phyloP scores from a whole-genome alignment of 2,797 vertebrate genomes.

The Myripristis jacobus region DNA sequence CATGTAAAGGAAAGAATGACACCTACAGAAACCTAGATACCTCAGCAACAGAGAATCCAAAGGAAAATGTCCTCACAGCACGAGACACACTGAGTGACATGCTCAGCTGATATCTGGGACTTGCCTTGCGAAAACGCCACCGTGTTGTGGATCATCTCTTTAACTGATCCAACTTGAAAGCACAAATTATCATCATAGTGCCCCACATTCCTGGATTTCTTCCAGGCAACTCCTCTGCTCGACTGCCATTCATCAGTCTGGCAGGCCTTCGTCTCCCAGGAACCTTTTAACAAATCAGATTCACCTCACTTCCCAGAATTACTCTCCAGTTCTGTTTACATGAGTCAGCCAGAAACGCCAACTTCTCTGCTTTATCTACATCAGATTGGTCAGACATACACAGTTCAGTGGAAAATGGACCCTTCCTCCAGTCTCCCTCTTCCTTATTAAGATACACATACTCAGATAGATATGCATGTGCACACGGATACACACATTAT shows the following conservation, averaged over 20 bases:
- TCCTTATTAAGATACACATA: background rate
- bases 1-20: too few relatives aligned
- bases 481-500: background rate
- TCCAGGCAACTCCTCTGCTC: conserved; percentile 1
- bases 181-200: background rate
- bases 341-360: conserved; percentile 11
- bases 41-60: too few relatives aligned
- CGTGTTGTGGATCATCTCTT: too few relatives aligned
- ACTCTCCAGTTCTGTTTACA: conserved; percentile 36
- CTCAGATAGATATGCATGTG: background rate
- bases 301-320: conserved; percentile 39
- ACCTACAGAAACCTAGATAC: too few relatives aligned
- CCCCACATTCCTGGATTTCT: background rate
- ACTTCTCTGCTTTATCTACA: conserved; percentile 23
- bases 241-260: conserved; percentile 33
- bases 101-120: too few relatives aligned
- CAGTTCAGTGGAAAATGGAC: conserved; percentile 16
- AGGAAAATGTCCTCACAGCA: too few relatives aligned
- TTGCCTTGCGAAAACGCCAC: too few relatives aligned
- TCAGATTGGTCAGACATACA: conserved; percentile 19
- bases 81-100: too few relatives aligned
- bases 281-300: conserved; percentile 44
- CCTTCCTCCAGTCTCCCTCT: background rate
- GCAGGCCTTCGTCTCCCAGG: conserved; percentile 17
- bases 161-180: too few relatives aligned